Conservation (phyloP, 2,797 vertebrate species). For the Prionace glauca region DNA sequence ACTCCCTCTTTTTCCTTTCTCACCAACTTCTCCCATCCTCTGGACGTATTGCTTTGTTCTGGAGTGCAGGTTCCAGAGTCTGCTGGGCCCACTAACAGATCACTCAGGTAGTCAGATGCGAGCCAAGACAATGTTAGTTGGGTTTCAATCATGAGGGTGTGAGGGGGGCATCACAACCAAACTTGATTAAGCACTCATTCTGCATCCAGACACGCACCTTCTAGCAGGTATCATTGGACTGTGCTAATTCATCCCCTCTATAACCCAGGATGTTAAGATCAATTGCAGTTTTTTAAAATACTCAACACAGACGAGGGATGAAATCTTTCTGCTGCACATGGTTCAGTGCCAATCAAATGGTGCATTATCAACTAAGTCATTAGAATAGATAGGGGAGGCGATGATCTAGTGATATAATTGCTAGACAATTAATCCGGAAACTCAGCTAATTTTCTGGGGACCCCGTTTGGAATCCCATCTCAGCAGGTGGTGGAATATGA, state of each 20-base stretch:
- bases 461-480: no score
- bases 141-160: neutral
- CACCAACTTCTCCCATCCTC: no score
- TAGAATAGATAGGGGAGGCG: neutral
- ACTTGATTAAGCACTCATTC: neutral
- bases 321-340: neutral
- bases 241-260: neutral
- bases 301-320: neutral
- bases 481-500: no score
- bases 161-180: neutral
- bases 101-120: neutral
- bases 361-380: neutral
- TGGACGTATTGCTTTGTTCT: neutral
- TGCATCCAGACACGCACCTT: neutral
- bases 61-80: neutral
- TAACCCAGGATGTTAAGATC: neutral
- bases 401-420: no score
- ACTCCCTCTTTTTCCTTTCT: neutral
- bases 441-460: no score
- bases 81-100: neutral
- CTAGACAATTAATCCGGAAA: no score
- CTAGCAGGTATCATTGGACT: neutral
- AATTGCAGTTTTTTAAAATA: neutral
- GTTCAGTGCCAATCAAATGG: neutral
- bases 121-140: neutral